phyloP scores from a whole-genome alignment of 2,888 invertebrate species.

The Cantharis rufa region DNA sequence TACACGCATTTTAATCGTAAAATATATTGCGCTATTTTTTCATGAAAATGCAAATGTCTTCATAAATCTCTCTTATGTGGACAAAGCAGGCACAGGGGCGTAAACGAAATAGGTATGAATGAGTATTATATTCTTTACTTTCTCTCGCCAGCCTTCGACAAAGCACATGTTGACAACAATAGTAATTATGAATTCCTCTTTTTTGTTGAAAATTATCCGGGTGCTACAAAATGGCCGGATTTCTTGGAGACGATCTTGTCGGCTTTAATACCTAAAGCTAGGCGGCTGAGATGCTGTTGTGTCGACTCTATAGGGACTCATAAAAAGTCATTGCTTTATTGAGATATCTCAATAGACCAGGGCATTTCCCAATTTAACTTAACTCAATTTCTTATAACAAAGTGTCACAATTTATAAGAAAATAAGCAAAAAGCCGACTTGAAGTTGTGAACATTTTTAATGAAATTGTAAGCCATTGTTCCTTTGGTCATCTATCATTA shows the following conservation, averaged over 20 bases:
- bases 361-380: slow-evolving; percentile 29
- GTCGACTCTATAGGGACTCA: slow-evolving; percentile 39
- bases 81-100: slow-evolving; percentile 34
- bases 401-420: background rate
- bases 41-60: slow-evolving; percentile 34
- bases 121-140: slow-evolving; percentile 24
- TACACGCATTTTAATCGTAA: slow-evolving; percentile 25
- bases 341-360: slow-evolving; percentile 35
- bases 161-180: slow-evolving; percentile 31
- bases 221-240: slow-evolving; percentile 28
- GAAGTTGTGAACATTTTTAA: background rate
- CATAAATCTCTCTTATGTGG: slow-evolving; percentile 37
- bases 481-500: background rate
- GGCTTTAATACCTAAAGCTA: slow-evolving; percentile 31
- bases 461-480: background rate
- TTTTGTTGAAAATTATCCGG: slow-evolving; percentile 28
- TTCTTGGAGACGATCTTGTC: slow-evolving; percentile 26
- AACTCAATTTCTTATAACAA: slow-evolving; percentile 9
- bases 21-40: slow-evolving; percentile 26
- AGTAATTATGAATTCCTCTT: slow-evolving; percentile 33
- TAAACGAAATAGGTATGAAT: slow-evolving; percentile 32
- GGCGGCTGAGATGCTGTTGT: slow-evolving; percentile 33
- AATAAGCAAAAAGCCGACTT: background rate
- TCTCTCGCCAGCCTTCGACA: slow-evolving; percentile 24
- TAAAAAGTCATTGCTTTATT: slow-evolving; percentile 45